Base-by-base conservation (phyloP, 2,113 vertebrate genomes). In the Corvus hawaiiensis region DNA sequence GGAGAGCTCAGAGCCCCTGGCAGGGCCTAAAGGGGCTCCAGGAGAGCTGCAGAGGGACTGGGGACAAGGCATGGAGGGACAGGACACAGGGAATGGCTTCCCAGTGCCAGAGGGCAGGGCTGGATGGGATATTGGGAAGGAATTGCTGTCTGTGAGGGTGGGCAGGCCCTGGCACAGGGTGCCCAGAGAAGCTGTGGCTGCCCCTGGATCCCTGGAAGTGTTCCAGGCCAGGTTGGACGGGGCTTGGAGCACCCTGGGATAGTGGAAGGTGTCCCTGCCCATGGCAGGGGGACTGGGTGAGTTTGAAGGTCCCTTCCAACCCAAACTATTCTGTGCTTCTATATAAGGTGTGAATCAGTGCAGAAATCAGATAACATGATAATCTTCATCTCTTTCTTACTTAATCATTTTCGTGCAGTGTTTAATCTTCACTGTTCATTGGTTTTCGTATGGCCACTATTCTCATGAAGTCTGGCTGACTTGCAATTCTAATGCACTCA, bases 191-290 rank as follows among this genome's bases (percentile, higher is more conserved):
- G 61, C 61, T 82, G 77, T 7, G 77, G 62, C 39, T 82, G 62
- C 6, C 39, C 24, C 62, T 68, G 63, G 11, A 55, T 68, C 71
- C 41, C 48, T 76, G 78, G 46, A 0, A 89, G 30, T 35, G 55
- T 0, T 16, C 71, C 5, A 16, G n/a, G 8, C 7, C 26, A 62
- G 55, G 62, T 0, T 61, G 46, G 62, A 82, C 0, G 0, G 16
- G 16, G 33, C 5, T n/a, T 5, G 46, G 11, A 66, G 27, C 43
- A 30, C 0, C 3, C 11, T 9, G 11, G 46, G 9, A 4, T 0
- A 13, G 14, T 35, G 62, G 30, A 1, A 69, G 4, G 0, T 35
- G 48, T 32, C 55, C 21, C 24, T 62, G 48, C 4, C 7, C 55
- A 41, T 9, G 61, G 52, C 68, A 46, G 18, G 13, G 3, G 19